A percentile compares a stretch with the other conserved stretches of the same genome.
Conservation (phyloP, 2,888 invertebrate genomes). For the Scaptomyza parva region DNA sequence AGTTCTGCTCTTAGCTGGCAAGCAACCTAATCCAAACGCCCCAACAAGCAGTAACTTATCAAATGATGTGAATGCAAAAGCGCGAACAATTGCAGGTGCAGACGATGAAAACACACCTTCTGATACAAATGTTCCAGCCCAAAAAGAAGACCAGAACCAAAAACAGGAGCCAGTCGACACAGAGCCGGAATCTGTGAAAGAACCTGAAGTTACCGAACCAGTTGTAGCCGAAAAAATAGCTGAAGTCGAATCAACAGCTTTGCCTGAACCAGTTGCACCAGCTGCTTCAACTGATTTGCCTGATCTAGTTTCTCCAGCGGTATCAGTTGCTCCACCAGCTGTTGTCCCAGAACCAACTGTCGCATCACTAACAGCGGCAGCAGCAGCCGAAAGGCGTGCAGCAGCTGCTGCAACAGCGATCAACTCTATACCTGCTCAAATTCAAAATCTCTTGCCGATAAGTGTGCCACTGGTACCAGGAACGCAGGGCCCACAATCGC, state of each 20-base stretch:
- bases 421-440: constrained; percentile 25
- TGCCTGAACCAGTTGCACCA: neutral
- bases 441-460: constrained; percentile 11
- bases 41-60: constrained; percentile 4
- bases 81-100: constrained; percentile 57
- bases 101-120: constrained; percentile 8
- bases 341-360: constrained; percentile 7
- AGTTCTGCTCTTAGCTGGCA: constrained; percentile 83
- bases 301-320: neutral
- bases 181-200: neutral
- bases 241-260: neutral
- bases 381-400: constrained; percentile 41
- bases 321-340: neutral
- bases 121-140: neutral
- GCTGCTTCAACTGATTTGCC: neutral
- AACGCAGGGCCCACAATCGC: neutral
- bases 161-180: neutral
- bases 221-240: neutral
- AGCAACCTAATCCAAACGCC: constrained; percentile 9
- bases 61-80: neutral
- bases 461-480: constrained; percentile 14
- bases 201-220: neutral
- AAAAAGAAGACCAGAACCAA: neutral
- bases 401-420: constrained; percentile 8
- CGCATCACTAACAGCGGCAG: constrained; percentile 28